These are phyloP conservation scores for Oenanthe oenanthe DNA, from an alignment of 2,113 vertebrate species.

Conservation along the genomic window DNA sequence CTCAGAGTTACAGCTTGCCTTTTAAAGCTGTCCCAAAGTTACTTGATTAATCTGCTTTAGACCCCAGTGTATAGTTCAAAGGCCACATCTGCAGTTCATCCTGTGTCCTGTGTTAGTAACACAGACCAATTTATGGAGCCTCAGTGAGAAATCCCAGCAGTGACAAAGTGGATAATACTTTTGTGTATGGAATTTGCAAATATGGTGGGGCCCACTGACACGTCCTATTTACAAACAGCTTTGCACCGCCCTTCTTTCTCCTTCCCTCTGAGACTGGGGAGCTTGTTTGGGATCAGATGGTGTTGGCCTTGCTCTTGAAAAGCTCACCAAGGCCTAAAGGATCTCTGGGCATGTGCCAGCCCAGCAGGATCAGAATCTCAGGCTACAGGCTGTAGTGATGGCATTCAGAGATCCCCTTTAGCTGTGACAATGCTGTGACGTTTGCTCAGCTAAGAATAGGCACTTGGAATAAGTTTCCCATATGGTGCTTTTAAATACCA, in stretches of 20 bases:
- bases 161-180: not conserved
- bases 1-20: not conserved
- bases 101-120: not conserved
- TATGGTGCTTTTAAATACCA: constrained; percentile 34
- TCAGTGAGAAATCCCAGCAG: not conserved
- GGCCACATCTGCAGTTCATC: not conserved
- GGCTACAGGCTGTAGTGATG: constrained; percentile 18
- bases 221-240: not conserved
- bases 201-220: not conserved
- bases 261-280: not conserved
- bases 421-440: constrained; percentile 28
- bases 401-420: constrained; percentile 39
- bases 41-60: not conserved
- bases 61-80: not conserved
- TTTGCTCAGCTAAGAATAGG: constrained; percentile 64
- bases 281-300: not conserved
- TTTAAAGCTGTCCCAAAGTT: not conserved
- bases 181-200: not conserved
- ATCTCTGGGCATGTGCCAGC: not conserved
- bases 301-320: not conserved
- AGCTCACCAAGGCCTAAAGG: not conserved
- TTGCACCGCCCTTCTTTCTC: not conserved
- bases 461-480: constrained; percentile 14
- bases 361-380: not conserved
- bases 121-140: not conserved